Conservation (phyloP, 2,888 invertebrate species). For the Orthosia gothica region DNA sequence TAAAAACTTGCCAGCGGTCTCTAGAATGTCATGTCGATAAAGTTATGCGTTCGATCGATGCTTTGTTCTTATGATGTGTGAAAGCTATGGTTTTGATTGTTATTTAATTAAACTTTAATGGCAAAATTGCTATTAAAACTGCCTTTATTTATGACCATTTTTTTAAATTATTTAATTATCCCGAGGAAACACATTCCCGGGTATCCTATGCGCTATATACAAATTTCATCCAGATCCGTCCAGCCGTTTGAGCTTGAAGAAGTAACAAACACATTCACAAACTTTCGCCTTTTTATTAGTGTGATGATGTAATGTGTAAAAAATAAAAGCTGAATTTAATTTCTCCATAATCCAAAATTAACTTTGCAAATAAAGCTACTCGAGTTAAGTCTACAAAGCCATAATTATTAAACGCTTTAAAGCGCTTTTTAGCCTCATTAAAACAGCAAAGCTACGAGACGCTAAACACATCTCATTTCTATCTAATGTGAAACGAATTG, state of each 20-base stretch:
- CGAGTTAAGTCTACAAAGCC: constrained; percentile 15
- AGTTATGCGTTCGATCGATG: constrained; percentile 21
- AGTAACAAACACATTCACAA: no score
- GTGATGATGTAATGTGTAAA: background rate
- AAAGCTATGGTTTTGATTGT: constrained; percentile 8
- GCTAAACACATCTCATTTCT: constrained; percentile 52
- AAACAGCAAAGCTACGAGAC: constrained; percentile 13
- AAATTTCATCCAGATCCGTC: no score
- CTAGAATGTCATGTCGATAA: constrained; percentile 22
- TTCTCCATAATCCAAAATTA: constrained; percentile 6
- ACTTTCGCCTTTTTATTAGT: background rate
- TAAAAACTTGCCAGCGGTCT: constrained; percentile 42
- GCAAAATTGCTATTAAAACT: background rate
- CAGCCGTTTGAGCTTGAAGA: no score
- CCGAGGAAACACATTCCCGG: no score
- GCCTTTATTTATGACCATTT: background rate
- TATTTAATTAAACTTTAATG: background rate
- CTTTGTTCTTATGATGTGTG: constrained; percentile 11
- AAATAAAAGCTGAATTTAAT: background rate
- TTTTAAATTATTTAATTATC: no score
- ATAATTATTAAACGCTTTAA: constrained; percentile 37
- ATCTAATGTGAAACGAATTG: constrained; percentile 62
- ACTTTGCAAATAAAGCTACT: constrained; percentile 4
- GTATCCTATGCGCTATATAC: no score
- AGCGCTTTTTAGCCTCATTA: constrained; percentile 26